phyloP scores from a whole-genome alignment of 37 sponge, comb jelly and placozoan species.

The Ianthella basta region DNA sequence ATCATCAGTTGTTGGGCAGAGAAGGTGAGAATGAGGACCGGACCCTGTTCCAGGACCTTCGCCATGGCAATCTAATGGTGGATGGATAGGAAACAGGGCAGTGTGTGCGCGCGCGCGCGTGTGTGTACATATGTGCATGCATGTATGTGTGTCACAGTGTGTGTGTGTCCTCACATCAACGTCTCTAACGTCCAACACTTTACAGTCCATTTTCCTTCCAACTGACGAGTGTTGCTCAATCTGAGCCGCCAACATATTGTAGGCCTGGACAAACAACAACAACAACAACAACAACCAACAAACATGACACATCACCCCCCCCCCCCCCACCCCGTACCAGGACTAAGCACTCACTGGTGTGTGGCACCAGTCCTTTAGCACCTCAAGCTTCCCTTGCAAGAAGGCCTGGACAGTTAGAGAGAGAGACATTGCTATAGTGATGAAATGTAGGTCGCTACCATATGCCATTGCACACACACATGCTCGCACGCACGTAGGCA shows the following conservation, averaged over 20 bases:
- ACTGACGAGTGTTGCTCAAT: constrained; percentile 16
- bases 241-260: constrained; percentile 25
- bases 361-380: constrained; percentile 88
- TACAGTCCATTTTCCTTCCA: constrained; percentile 25
- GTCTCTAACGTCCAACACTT: constrained; percentile 31
- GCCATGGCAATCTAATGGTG: constrained; percentile 65
- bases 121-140: neutral
- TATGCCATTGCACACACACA: neutral
- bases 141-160: no score
- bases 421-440: no score
- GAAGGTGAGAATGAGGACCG: constrained; percentile 73
- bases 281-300: no score
- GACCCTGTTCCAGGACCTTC: constrained; percentile 74
- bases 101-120: neutral
- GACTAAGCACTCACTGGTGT: constrained; percentile 57
- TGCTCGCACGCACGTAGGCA: no score
- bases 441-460: no score
- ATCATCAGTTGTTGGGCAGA: constrained; percentile 71
- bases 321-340: no score
- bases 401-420: constrained; percentile 47
- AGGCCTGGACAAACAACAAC: neutral
- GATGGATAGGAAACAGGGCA: neutral
- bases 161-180: constrained; percentile 40
- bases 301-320: no score
- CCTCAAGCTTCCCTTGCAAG: constrained; percentile 58